Evolutionary conservation across 1,140 invertebrate genomes (phyloP).

Genomic region (Caenorhabditis brenneri): DNA sequence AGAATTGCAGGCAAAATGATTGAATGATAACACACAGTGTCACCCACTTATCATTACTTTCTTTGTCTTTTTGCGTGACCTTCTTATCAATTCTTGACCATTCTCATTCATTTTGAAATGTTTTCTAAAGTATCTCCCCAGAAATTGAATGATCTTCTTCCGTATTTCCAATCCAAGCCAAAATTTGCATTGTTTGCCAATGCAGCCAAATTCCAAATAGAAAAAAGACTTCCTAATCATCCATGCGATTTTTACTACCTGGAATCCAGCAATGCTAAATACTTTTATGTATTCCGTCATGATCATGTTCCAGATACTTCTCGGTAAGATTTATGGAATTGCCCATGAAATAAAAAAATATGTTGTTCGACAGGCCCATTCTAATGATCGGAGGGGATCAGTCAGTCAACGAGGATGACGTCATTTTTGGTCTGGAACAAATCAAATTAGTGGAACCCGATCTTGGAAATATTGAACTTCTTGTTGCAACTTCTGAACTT

Average conservation of each 20-base stretch:
- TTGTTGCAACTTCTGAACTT: background rate
- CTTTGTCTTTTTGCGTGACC: no score
- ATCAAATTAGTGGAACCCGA: background rate
- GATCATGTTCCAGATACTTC: background rate
- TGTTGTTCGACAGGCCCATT: background rate
- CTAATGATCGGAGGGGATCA: constrained; percentile 20
- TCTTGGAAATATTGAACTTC: background rate
- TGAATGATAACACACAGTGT: no score
- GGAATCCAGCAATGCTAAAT: background rate
- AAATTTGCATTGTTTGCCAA: background rate
- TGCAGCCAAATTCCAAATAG: background rate
- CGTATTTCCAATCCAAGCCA: background rate
- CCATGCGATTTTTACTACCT: background rate
- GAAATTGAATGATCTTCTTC: background rate
- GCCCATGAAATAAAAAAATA: background rate
- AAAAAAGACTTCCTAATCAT: background rate
- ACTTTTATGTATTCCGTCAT: constrained; percentile 19
- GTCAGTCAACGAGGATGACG: background rate
- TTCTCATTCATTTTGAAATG: background rate
- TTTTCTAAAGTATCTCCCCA: background rate
- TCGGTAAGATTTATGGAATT: background rate
- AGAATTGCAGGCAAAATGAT: no score
- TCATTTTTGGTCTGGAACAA: background rate
- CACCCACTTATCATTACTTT: no score
- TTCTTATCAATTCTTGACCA: no score